Base-by-base conservation (phyloP, 2,888 invertebrate species). In the Clusia tigrina region DNA sequence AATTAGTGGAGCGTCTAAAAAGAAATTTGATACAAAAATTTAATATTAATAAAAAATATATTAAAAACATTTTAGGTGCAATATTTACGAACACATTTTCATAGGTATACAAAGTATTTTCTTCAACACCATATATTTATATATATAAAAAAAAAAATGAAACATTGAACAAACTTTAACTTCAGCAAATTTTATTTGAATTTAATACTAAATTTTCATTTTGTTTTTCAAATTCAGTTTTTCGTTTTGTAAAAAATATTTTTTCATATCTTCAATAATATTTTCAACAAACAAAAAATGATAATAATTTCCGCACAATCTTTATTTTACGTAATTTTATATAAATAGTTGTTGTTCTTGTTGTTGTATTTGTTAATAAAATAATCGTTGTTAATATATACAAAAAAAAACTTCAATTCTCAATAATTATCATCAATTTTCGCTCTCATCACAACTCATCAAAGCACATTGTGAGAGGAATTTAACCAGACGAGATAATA, bases 331-430 rank as follows among this genome's bases (percentile, higher is more conserved):
- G 67, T 72, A 74, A 32, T 32, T 70, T 64, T 76, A 72, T 69
- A 71, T 71, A 72, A 69, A 71, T 77, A 71, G 74, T 77, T 77
- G 77, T 77, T 77, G 77, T 77, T 77, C 76, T 77, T 77, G 77
- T 77, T 77, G 76, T 77, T 77, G 77, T 76, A 74, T 66, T 52
- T 60, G 54, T 60, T 60, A 2, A 26, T 55, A 52, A 37, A 42
- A 32, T 26, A 15, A 5, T 61, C 15, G 23, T 25, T 54, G 54
- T 54, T 54, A 6, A 55, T 32, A 55, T 32, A 54, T 32, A 54
- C 17, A 32, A 5, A 3, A 32, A 26, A 54, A 26, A 18, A 32
- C 32, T 54, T 25, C 23, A 54, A 17, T n/a, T n/a, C n/a, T n/a
- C n/a, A n/a, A n/a, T n/a, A n/a, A n/a, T n/a, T n/a, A n/a, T n/a